Percentiles rank a stretch among this genome's conserved stretches.
Conservation (phyloP, 2,797 vertebrate species). For the Hippocampus kuda region DNA sequence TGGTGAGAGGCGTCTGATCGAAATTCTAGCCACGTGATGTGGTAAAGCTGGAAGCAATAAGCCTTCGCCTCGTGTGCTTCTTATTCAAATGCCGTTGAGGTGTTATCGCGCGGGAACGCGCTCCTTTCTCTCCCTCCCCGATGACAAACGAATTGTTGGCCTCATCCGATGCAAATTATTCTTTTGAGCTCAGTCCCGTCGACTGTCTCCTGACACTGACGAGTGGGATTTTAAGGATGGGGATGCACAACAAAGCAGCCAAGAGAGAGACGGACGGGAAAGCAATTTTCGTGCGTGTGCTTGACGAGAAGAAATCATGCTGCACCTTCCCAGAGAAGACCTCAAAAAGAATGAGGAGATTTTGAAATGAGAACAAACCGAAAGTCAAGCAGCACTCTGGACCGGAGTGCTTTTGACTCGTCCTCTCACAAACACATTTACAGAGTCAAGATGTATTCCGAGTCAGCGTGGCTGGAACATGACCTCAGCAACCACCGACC, state of each 20-base stretch:
- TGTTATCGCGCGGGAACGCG: not conserved
- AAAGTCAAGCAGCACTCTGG: too few relatives aligned
- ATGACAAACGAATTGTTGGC: constrained; percentile 18
- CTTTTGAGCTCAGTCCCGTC: constrained; percentile 12
- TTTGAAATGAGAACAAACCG: too few relatives aligned
- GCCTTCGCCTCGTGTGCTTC: not conserved
- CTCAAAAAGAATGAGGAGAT: too few relatives aligned
- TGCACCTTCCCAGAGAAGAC: not conserved
- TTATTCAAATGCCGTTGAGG: constrained; percentile 19
- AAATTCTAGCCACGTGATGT: constrained; percentile 23
- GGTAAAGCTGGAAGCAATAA: constrained; percentile 21
- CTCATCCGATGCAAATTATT: constrained; percentile 31
- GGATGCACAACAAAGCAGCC: constrained; percentile 6
- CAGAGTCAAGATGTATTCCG: not conserved
- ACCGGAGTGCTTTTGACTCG: too few relatives aligned
- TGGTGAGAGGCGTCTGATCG: constrained; percentile 1
- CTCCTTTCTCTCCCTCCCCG: constrained; percentile 3
- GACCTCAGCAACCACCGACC: constrained; percentile 1
- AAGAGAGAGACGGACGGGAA: not conserved
- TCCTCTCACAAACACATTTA: not conserved
- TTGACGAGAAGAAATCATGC: not conserved
- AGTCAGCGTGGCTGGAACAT: not conserved
- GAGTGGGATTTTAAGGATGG: constrained; percentile 20
- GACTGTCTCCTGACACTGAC: constrained; percentile 8
- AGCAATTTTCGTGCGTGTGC: too few relatives aligned